phyloP scores from a whole-genome alignment of 2,113 vertebrate species.

The Dissostichus mawsoni region DNA sequence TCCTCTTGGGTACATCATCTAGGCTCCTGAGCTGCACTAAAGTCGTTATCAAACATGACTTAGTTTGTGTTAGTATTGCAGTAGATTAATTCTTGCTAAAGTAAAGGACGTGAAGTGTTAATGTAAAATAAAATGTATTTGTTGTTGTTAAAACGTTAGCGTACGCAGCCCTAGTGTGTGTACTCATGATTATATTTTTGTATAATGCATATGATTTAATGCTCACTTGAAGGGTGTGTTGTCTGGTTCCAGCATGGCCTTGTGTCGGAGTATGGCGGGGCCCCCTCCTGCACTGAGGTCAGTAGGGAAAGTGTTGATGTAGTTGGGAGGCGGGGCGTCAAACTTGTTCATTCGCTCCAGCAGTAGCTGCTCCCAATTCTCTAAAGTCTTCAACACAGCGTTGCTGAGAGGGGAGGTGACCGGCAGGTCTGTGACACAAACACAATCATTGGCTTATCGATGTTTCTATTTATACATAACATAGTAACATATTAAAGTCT shows the following conservation, averaged over 20 bases:
- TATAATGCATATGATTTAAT: background rate
- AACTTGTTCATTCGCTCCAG: slow-evolving; percentile 94
- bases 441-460: background rate
- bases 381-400: slow-evolving; percentile 94
- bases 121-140: background rate
- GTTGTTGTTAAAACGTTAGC: background rate
- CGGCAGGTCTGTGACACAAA: slow-evolving; percentile 89
- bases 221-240: slow-evolving; percentile 98
- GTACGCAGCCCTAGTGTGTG: background rate
- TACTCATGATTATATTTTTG: background rate
- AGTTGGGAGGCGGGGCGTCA: slow-evolving; percentile 95
- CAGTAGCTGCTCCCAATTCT: slow-evolving; percentile 96
- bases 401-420: slow-evolving; percentile 93
- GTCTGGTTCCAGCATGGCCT: slow-evolving; percentile 98
- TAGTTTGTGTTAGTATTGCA: background rate
- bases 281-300: slow-evolving; percentile 89
- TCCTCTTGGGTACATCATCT: no score
- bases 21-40: background rate
- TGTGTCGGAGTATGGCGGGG: slow-evolving; percentile 92
- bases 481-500: background rate
- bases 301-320: slow-evolving; percentile 92
- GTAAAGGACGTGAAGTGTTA: no score
- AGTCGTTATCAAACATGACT: background rate
- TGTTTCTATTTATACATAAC: background rate
- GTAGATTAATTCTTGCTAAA: no score